Percentiles rank a stretch among this genome's conserved stretches.
Evolutionary conservation across 1,140 invertebrate species (phyloP).

Genomic region (Eueides isabella): DNA sequence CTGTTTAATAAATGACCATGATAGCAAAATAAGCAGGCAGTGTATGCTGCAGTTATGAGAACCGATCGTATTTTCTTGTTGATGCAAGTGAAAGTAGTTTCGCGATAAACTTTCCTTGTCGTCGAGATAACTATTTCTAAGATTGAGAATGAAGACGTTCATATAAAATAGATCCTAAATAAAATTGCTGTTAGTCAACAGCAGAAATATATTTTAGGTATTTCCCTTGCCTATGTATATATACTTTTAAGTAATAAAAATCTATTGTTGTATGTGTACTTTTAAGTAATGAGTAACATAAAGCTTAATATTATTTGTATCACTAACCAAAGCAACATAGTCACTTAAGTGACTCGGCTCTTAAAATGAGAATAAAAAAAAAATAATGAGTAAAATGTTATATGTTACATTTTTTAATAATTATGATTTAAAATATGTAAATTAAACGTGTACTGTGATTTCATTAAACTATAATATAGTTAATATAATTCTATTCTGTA

Average conservation of each 20-base stretch:
- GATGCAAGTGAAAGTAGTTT: conserved; percentile 61
- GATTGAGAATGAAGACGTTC: background rate
- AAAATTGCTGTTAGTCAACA: too few species aligned
- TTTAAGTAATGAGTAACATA: too few species aligned
- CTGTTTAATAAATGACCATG: background rate
- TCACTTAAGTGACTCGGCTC: too few species aligned
- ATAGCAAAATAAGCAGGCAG: background rate
- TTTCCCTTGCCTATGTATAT: background rate
- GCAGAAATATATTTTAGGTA: background rate
- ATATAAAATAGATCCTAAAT: too few species aligned
- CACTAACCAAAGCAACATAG: too few species aligned
- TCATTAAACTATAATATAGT: too few species aligned
- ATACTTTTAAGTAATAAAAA: too few species aligned
- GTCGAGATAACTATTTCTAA: conserved; percentile 40
- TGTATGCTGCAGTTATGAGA: background rate
- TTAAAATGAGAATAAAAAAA: too few species aligned
- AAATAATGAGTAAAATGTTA: too few species aligned
- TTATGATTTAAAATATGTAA: background rate
- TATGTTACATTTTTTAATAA: too few species aligned
- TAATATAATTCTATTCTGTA: background rate
- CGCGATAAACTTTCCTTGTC: conserved; percentile 66
- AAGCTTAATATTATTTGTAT: too few species aligned
- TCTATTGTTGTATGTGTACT: too few species aligned
- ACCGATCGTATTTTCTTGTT: conserved; percentile 26
- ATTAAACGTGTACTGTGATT: background rate